Evolutionary conservation across 1,140 invertebrate genomes (phyloP), one percentile per base, ranked within the genome.

Genomic region (Thalassaphorura encarpata): DNA sequence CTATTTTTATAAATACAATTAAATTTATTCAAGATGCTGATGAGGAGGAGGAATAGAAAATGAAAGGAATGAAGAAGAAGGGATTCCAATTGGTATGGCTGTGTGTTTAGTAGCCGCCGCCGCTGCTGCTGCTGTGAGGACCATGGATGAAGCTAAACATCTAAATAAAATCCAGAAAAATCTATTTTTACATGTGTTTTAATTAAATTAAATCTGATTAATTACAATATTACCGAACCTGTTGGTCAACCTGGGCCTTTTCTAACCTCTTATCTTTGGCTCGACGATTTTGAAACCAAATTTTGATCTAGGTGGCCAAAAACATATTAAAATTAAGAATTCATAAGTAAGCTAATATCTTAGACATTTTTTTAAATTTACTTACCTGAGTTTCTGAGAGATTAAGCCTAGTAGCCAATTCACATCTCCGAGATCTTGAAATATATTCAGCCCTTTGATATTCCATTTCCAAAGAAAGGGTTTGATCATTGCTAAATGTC

Each of bases 211-310:
- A 11, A 36, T 36, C 11, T n/a, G 11, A n/a, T 36, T 43, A 52
- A n/a, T n/a, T 50, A 36, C 18, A 18, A 8, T 46, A 42, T 36
- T 75, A 92, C 91, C 91, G 84, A 70, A 89, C 89, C 60, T 93
- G 89, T 67, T 94, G 90, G 74, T 97, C 92, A 26, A 92, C 75
- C 52, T 94, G 89, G 0, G 91, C 90, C 67, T 96, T 96, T 68
- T 97, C 91, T 55, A 97, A 90, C 46, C 92, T 76, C 72, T 96
- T 97, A 67, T 96, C 91, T 72, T 96, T 96, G 8, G 92, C 92
- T 61, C 92, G 76, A 45, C 92, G 76, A 71, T 97, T 96, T 72
- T 97, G 93, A 69, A 95, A 97, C 93, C 93, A 95, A 58, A 94
- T 94, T 73, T 94, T 95, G 48, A 95, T 91, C 74, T 92, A 62